Evolutionary conservation across 1,140 invertebrate species (phyloP).

Genomic region (Hycleus phaleratus): DNA sequence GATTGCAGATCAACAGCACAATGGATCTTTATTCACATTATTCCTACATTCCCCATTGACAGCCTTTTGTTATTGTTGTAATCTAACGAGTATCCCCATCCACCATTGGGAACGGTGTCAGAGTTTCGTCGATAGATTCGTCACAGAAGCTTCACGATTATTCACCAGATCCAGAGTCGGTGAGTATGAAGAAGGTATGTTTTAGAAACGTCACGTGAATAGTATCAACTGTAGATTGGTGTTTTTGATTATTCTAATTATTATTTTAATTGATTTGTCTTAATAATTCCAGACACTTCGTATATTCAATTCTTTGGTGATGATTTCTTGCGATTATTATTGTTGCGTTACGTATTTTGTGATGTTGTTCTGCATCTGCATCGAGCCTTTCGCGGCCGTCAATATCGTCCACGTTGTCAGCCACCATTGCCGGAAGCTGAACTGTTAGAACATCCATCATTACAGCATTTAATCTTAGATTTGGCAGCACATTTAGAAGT

Average conservation of each 20-base stretch:
- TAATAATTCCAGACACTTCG: conserved; percentile 55
- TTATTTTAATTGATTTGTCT: conserved; percentile 18
- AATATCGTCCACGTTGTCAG: conserved; percentile 76
- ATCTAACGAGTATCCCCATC: conserved; percentile 76
- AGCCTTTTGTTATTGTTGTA: conserved; percentile 88
- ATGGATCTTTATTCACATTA: conserved; percentile 89
- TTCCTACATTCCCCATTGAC: conserved; percentile 91
- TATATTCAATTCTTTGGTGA: conserved; percentile 88
- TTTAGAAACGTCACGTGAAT: conserved; percentile 5
- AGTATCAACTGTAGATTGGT: neutral
- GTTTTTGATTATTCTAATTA: neutral
- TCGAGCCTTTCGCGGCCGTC: conserved; percentile 69
- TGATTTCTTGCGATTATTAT: conserved; percentile 81
- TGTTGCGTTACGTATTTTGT: conserved; percentile 90
- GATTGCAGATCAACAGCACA: conserved; percentile 74
- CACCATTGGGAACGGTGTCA: conserved; percentile 88
- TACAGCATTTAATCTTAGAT: conserved; percentile 76
- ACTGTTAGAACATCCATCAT: conserved; percentile 76
- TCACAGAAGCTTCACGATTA: conserved; percentile 78
- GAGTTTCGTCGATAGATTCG: conserved; percentile 79
- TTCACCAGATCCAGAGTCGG: conserved; percentile 77
- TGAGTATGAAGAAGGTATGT: conserved; percentile 46
- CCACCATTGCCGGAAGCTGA: conserved; percentile 82
- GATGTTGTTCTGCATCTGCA: conserved; percentile 81
- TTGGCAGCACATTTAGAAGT: conserved; percentile 76